Percentiles rank a stretch among this genome's conserved stretches.
These are phyloP conservation scores for Halyomorpha halys DNA, from an alignment of 1,140 invertebrate genomes.

Conservation along the genomic window DNA sequence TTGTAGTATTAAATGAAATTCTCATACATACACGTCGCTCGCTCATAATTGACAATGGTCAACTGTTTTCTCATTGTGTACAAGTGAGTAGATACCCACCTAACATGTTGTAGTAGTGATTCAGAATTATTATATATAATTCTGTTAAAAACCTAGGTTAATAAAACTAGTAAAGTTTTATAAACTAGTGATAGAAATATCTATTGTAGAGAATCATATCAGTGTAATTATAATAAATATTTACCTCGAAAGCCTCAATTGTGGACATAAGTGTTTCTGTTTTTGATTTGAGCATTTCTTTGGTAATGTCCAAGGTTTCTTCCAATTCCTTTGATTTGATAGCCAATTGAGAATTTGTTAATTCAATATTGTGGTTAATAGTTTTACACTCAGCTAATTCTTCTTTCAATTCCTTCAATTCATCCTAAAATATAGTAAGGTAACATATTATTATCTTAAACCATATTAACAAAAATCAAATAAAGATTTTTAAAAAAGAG, in stretches of 20 bases:
- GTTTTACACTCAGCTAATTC: neutral
- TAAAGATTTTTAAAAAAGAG: neutral
- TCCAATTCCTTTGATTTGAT: neutral
- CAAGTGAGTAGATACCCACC: no score
- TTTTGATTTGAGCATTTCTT: neutral
- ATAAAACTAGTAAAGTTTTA: no score
- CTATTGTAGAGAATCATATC: neutral
- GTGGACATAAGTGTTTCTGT: neutral
- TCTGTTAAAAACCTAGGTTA: no score
- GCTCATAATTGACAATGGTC: no score
- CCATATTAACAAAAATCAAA: neutral
- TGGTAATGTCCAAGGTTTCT: neutral
- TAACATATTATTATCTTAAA: neutral
- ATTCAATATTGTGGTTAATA: neutral
- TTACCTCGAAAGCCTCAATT: conserved; percentile 4
- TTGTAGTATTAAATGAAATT: no score
- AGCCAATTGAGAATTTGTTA: neutral
- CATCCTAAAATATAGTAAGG: neutral
- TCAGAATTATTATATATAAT: no score
- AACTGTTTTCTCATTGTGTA: no score
- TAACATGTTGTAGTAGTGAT: no score
- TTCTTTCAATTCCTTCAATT: conserved; percentile 7
- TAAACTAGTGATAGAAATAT: no score
- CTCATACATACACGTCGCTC: no score
- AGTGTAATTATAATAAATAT: no score